A percentile compares a stretch with the other conserved stretches of the same genome.
phyloP scores from a whole-genome alignment of 2,888 invertebrate species.

The Quadriops clusia region DNA sequence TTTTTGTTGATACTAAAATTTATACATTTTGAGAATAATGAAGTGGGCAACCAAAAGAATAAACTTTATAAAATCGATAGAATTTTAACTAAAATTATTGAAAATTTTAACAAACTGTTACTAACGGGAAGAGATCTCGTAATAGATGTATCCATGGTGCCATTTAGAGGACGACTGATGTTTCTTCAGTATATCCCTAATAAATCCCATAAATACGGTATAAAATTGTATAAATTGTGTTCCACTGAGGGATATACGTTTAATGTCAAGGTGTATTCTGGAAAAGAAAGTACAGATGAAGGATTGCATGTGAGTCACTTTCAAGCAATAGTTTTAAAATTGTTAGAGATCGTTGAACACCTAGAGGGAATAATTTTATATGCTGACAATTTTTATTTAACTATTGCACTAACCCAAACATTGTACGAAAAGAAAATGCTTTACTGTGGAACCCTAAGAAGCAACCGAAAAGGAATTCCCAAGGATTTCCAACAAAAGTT shows the following conservation, averaged over 20 bases:
- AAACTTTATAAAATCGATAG: constrained; percentile 5
- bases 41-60: constrained; percentile 1
- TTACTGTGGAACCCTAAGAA: constrained; percentile 4
- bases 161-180: constrained; percentile 8
- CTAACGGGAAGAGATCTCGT: constrained; percentile 5
- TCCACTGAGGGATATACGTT: constrained; percentile 5
- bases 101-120: constrained; percentile 5
- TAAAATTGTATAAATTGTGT: constrained; percentile 9
- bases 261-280: constrained; percentile 7
- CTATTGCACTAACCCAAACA: constrained; percentile 16
- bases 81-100: constrained; percentile 1
- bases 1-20: constrained; percentile 6
- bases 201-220: constrained; percentile 9
- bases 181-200: constrained; percentile 7
- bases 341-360: background rate
- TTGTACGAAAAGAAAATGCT: constrained; percentile 5
- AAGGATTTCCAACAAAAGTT: constrained; percentile 3
- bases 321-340: background rate
- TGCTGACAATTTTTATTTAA: constrained; percentile 24
- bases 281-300: background rate
- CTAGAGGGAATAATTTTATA: constrained; percentile 18
- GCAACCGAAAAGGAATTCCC: constrained; percentile 7
- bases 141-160: constrained; percentile 8
- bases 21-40: constrained; percentile 5
- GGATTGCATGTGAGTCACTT: background rate